Evolutionary conservation across 37 sponge, comb jelly and placozoan genomes (phyloP).

Genomic region (Oopsacas minuta): DNA sequence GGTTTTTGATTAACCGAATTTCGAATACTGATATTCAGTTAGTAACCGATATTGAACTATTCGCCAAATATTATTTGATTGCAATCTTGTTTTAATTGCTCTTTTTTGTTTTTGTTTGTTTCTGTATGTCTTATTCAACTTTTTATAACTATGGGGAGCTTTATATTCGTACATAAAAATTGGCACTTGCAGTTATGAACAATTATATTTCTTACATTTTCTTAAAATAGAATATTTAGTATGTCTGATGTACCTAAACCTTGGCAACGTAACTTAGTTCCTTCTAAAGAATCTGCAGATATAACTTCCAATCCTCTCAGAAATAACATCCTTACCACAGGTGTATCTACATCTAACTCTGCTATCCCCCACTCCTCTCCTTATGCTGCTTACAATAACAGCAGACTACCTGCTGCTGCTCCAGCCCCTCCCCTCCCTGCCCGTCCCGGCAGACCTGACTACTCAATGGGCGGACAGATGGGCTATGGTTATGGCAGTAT

Average conservation of each 20-base stretch:
- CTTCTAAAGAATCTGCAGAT: background rate
- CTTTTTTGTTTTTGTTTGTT: too few species aligned
- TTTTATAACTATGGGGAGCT: too few species aligned
- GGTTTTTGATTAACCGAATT: too few species aligned
- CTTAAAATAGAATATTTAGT: too few species aligned
- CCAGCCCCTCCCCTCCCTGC: background rate
- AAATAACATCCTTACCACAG: background rate
- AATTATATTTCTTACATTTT: too few species aligned
- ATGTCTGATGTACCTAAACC: conserved; percentile 1
- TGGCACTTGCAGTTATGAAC: too few species aligned
- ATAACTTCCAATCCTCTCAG: background rate
- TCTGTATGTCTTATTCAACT: too few species aligned
- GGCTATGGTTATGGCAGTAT: background rate
- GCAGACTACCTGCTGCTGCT: background rate
- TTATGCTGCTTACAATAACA: background rate
- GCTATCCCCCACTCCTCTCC: background rate
- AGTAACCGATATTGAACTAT: too few species aligned
- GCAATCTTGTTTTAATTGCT: too few species aligned
- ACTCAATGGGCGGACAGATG: background rate
- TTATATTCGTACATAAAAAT: too few species aligned
- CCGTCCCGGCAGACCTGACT: background rate
- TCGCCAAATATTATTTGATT: too few species aligned
- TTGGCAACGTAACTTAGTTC: background rate
- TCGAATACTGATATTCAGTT: too few species aligned
- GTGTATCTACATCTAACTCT: background rate